Conservation (phyloP, 53 echinoderm and acorn worm species). For the Crossaster papposus region DNA sequence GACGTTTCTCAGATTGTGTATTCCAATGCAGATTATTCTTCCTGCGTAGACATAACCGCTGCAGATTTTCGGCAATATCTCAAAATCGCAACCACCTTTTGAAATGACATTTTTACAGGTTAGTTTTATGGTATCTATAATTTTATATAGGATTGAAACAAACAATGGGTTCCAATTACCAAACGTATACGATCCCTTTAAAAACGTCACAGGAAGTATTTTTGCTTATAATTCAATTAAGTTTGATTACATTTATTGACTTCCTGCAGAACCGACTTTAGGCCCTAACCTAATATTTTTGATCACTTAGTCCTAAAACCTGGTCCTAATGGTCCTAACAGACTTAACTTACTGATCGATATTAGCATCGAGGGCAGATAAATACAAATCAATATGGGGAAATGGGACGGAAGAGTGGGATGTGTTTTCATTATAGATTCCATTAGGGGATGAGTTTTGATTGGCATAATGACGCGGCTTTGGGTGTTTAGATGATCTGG, state of each 20-base stretch:
- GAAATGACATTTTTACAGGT: too few species aligned
- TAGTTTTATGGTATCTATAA: too few species aligned
- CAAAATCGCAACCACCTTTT: too few species aligned
- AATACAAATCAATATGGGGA: conserved; percentile 3
- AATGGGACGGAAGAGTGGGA: not conserved
- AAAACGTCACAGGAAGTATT: not conserved
- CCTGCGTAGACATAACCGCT: too few species aligned
- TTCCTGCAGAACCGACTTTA: not conserved
- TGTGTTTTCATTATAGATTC: not conserved
- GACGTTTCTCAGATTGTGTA: too few species aligned
- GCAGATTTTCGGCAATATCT: too few species aligned
- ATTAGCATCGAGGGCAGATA: not conserved
- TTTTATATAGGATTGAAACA: too few species aligned
- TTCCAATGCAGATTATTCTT: too few species aligned
- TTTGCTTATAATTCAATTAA: conserved; percentile 21
- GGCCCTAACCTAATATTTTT: not conserved
- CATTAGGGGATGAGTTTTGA: not conserved
- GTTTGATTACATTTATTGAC: conserved; percentile 14
- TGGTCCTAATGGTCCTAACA: not conserved
- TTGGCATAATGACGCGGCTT: not conserved
- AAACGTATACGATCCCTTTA: too few species aligned
- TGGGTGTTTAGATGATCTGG: not conserved
- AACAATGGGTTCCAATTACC: too few species aligned
- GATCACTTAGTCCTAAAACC: not conserved
- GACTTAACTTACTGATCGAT: not conserved